A percentile compares a stretch with the other conserved stretches of the same genome.
phyloP scores from a whole-genome alignment of 37 sponge, comb jelly and placozoan species.

The Hexactinellida sp. region DNA sequence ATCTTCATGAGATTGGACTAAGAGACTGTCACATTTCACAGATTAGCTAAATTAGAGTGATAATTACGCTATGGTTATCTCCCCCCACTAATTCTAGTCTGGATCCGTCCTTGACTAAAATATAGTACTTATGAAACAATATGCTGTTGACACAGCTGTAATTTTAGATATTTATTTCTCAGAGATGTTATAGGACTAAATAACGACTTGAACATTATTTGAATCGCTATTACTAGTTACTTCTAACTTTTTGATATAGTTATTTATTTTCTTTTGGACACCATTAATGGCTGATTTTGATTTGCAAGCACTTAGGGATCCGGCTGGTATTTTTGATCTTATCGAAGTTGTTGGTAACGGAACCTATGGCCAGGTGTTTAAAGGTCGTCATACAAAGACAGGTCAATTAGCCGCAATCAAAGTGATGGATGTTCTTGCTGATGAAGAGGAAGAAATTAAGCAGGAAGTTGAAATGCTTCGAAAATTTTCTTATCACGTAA shows the following conservation, averaged over 20 bases:
- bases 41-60: no score
- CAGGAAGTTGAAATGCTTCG: conserved; percentile 84
- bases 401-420: conserved; percentile 92
- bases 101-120: no score
- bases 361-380: conserved; percentile 91
- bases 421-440: conserved; percentile 83
- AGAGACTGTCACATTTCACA: no score
- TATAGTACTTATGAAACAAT: no score
- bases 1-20: no score
- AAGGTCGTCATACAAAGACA: conserved; percentile 48
- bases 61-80: no score
- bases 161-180: no score
- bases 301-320: conserved; percentile 32
- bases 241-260: background rate
- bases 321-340: conserved; percentile 76
- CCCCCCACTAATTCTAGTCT: no score
- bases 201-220: no score
- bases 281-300: background rate
- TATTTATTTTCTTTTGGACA: background rate
- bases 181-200: no score
- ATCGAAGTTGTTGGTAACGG: conserved; percentile 93
- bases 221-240: no score
- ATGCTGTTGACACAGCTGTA: no score
- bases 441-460: conserved; percentile 93
- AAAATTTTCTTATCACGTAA: conserved; percentile 85